Percentiles rank a stretch among this genome's conserved stretches.
These are phyloP conservation scores for Pterocles orientalis DNA, from an alignment of 2,113 vertebrate genomes.

Conservation along the genomic window DNA sequence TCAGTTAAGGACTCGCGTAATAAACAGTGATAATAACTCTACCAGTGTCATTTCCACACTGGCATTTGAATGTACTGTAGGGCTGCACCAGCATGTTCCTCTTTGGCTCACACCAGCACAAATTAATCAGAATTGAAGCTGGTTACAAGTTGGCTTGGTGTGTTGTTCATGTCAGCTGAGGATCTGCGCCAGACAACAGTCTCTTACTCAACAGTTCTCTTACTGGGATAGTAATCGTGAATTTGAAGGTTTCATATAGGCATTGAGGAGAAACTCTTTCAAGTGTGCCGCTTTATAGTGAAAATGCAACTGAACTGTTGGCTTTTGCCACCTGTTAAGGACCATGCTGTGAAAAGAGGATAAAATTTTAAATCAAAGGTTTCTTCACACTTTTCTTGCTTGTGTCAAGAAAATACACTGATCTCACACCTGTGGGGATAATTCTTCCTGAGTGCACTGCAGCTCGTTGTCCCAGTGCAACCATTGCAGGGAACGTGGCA, in stretches of 20 bases:
- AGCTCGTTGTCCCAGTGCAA: rapidly evolving
- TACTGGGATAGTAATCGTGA: background rate
- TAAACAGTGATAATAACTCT: background rate
- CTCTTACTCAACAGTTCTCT: background rate
- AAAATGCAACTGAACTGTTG: background rate
- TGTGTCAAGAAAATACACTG: background rate
- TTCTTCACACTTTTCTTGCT: background rate
- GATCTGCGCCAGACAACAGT: background rate
- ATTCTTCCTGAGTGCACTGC: background rate
- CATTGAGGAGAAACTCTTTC: background rate
- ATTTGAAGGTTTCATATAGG: background rate
- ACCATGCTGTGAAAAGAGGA: background rate
- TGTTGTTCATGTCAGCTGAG: background rate
- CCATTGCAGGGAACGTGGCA: background rate
- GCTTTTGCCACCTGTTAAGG: background rate
- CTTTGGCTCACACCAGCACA: background rate
- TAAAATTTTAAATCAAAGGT: background rate
- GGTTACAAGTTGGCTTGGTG: background rate
- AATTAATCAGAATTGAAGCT: background rate
- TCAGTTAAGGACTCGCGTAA: background rate
- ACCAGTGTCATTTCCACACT: background rate
- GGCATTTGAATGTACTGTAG: background rate
- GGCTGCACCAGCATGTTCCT: background rate
- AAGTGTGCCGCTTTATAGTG: background rate
- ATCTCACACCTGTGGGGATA: background rate